phyloP scores from a whole-genome alignment of 2,113 vertebrate genomes.

The Malurus elegans region DNA sequence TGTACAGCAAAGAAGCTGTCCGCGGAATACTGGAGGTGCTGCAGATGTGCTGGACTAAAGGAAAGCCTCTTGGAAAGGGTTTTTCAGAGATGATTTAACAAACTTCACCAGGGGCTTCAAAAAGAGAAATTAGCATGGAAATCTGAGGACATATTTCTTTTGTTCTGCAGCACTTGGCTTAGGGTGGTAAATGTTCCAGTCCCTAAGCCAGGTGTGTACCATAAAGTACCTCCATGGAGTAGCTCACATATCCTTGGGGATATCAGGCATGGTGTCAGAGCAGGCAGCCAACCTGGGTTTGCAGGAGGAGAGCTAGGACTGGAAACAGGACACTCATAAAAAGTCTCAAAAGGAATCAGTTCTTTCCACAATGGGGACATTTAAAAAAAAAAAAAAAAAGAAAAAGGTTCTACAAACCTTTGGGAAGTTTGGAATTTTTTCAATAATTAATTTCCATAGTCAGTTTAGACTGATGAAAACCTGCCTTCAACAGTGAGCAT shows the following conservation, averaged over 20 bases:
- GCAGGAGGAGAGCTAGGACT: neutral
- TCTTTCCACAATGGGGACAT: neutral
- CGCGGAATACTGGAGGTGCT: neutral
- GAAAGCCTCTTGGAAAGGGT: neutral
- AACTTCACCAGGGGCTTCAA: neutral
- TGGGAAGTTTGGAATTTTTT: neutral
- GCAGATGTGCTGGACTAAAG: neutral
- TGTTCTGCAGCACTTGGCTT: neutral
- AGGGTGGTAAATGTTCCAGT: neutral
- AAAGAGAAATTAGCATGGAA: neutral
- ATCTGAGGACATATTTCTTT: neutral
- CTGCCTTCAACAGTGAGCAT: neutral
- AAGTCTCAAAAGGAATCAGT: neutral
- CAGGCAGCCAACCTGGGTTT: neutral
- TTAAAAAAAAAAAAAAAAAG: neutral
- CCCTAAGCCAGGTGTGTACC: neutral
- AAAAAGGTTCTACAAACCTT: neutral
- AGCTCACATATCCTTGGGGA: neutral
- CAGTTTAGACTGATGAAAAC: neutral
- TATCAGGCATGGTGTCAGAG: accelerated
- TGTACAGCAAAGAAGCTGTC: neutral
- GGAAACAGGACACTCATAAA: neutral
- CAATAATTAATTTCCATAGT: neutral
- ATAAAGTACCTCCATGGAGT: neutral
- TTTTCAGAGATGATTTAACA: neutral